Evolutionary conservation across 2,888 invertebrate species (phyloP), one percentile per base, ranked within the genome.

Genomic region (Allygus modestus): DNA sequence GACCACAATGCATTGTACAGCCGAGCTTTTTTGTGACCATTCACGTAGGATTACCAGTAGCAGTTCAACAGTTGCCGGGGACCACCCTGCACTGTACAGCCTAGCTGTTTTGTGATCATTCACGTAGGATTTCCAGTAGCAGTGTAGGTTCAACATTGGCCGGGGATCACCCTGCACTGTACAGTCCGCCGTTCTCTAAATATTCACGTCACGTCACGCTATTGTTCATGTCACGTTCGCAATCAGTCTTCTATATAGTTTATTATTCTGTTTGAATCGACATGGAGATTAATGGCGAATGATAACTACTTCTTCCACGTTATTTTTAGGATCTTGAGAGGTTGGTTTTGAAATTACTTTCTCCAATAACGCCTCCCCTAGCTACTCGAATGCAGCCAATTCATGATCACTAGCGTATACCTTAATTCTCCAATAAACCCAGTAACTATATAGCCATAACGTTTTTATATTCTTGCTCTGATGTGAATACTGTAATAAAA

Each of bases 301-400:
- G 31, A 11, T 28, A 65, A 65, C 65, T 65, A 65, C 31, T 5
- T 28, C 65, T 65, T 65, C 65, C 65, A 65, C 31, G 65, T 28
- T 28, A 65, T 31, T 65, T 31, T 28, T n/a, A n/a, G 28, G 65
- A 28, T 58, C 15, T 26, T 28, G 17, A 11, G 65, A 65, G 65
- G 28, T 28, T 9, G 15, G 15, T 28, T 65, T 65, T 12, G 0
- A 28, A 31, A 5, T n/a, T 2, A 28, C 65, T 65, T 65, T 28
- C 65, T 5, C 31, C 12, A 65, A 31, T 2, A 65, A 23, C 54
- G 23, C 23, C 54, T 54, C 54, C 20, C n/a, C 5, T 23, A 7
- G 54, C 23, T 23, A 54, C 54, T 7, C 5, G 23, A 54, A 54
- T 23, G 15, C 20, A 23, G 17, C 17, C 17, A 15, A 46, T 46